Percentiles rank a stretch among this genome's conserved stretches.
Evolutionary conservation across 2,888 invertebrate genomes (phyloP).

Genomic region (Trachelus iudaicus): DNA sequence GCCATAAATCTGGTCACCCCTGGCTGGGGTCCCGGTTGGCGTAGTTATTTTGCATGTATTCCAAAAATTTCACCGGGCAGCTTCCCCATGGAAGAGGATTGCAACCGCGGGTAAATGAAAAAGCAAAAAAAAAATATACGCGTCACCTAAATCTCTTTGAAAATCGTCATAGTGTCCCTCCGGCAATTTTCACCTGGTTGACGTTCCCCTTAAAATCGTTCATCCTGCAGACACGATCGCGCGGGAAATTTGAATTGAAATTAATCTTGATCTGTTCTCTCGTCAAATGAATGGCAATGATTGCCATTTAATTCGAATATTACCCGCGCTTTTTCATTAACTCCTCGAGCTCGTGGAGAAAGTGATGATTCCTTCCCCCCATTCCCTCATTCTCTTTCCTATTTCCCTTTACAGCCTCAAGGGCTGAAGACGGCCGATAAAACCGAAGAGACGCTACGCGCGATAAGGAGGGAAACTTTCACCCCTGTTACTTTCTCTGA

Average conservation of each 20-base stretch:
- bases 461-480: neutral
- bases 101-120: neutral
- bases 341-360: neutral
- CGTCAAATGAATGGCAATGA: neutral
- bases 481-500: neutral
- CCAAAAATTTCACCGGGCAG: neutral
- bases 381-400: neutral
- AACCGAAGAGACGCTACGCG: neutral
- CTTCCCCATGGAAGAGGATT: neutral
- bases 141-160: neutral
- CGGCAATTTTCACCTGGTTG: neutral
- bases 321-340: constrained; percentile 11
- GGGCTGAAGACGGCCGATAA: constrained; percentile 16
- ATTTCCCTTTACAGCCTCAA: constrained; percentile 18
- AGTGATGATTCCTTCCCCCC: neutral
- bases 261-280: neutral
- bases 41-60: constrained; percentile 26
- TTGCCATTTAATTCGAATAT: constrained; percentile 16
- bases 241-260: neutral
- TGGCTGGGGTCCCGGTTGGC: constrained; percentile 19
- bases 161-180: neutral
- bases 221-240: neutral
- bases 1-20: constrained; percentile 39
- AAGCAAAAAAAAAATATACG: neutral
- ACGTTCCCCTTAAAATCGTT: neutral